A percentile compares a stretch with the other conserved stretches of the same genome.
Conservation (phyloP, 2,888 invertebrate genomes). For the Dendrolimus pini region DNA sequence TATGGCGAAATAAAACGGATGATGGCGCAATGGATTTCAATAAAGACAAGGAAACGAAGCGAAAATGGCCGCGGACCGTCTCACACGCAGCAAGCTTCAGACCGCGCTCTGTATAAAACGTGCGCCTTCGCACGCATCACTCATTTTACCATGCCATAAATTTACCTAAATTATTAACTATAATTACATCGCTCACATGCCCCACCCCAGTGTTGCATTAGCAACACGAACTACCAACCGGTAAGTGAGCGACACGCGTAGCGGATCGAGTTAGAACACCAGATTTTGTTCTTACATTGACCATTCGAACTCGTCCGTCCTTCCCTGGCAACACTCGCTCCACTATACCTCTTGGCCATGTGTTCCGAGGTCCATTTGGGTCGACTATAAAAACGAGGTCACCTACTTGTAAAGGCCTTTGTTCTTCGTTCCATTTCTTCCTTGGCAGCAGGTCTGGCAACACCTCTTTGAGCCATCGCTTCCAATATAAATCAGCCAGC, state of each 20-base stretch:
- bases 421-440: slow-evolving; percentile 6
- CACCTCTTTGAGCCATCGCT: slow-evolving; percentile 9
- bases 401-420: slow-evolving; percentile 3
- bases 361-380: not conserved
- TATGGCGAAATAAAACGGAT: too few relatives aligned
- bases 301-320: slow-evolving; percentile 3
- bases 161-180: too few relatives aligned
- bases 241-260: not conserved
- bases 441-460: slow-evolving; percentile 11
- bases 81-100: too few relatives aligned
- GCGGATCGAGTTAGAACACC: slow-evolving; percentile 1
- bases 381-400: slow-evolving; percentile 6
- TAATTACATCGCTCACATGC: not conserved
- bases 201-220: not conserved
- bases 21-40: too few relatives aligned
- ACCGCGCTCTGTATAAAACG: too few relatives aligned
- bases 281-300: not conserved
- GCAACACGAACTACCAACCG: not conserved
- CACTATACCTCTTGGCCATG: slow-evolving; percentile 3
- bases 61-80: too few relatives aligned
- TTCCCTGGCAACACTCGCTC: not conserved
- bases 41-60: too few relatives aligned
- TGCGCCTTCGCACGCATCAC: too few relatives aligned
- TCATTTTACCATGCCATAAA: too few relatives aligned
- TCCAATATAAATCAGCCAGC: slow-evolving; percentile 12